A percentile compares a stretch with the other conserved stretches of the same genome.
phyloP scores from a whole-genome alignment of 2,113 vertebrate genomes.

The Dissostichus mawsoni region DNA sequence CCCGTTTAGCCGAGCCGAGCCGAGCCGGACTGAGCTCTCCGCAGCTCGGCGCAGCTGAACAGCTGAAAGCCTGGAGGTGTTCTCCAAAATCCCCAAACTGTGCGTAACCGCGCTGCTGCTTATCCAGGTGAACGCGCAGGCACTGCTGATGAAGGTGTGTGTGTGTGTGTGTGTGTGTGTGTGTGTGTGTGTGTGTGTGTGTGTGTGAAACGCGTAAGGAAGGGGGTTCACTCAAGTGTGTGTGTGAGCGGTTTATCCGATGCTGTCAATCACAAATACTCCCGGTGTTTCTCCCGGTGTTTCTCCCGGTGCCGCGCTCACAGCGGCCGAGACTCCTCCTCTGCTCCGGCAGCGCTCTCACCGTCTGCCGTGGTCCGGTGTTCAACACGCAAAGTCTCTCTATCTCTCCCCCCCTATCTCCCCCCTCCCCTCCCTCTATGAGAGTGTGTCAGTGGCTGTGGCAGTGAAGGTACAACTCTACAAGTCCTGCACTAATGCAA shows the following conservation, averaged over 20 bases:
- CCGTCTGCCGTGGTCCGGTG: slow-evolving; percentile 51
- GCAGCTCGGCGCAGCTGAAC: slow-evolving; percentile 30
- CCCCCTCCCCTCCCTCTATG: background rate
- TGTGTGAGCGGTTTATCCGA: background rate
- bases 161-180: background rate
- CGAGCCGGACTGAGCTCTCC: slow-evolving; percentile 27
- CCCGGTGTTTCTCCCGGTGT: slow-evolving; percentile 44
- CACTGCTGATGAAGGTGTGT: background rate
- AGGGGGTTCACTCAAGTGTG: slow-evolving; percentile 2
- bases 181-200: background rate
- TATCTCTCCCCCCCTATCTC: slow-evolving; percentile 17
- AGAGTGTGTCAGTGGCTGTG: too few species aligned
- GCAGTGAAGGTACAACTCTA: too few species aligned
- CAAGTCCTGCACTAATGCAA: too few species aligned
- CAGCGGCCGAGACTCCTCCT: slow-evolving; percentile 52
- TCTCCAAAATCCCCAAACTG: slow-evolving; percentile 40
- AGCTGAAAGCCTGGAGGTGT: slow-evolving; percentile 59
- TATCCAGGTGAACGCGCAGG: slow-evolving; percentile 49
- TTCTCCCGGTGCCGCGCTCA: slow-evolving; percentile 41
- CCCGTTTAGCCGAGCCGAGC: slow-evolving; percentile 10
- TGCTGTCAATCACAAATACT: slow-evolving; percentile 34
- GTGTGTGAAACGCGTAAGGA: too few species aligned
- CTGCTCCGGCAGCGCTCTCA: slow-evolving; percentile 54
- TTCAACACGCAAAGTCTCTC: slow-evolving; percentile 27
- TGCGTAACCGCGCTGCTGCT: slow-evolving; percentile 27